These are phyloP conservation scores for Philaethria dido DNA, from an alignment of 2,888 invertebrate species.

Conservation along the genomic window DNA sequence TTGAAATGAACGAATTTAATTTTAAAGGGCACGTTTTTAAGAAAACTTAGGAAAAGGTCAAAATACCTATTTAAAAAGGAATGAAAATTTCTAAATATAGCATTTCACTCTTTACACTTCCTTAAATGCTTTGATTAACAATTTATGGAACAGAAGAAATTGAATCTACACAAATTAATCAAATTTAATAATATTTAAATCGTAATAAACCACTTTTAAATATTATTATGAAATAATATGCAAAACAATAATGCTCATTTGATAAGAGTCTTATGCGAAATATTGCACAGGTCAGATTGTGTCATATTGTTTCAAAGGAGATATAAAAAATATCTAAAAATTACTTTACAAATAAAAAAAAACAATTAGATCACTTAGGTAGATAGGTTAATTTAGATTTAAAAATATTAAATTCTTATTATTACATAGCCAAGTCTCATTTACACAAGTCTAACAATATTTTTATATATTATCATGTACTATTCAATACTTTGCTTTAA, in stretches of 20 bases:
- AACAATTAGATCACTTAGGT: not conserved
- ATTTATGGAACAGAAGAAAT: not conserved
- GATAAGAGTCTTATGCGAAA: not conserved
- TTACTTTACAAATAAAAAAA: not conserved
- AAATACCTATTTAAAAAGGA: too few relatives aligned
- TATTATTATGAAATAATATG: not conserved
- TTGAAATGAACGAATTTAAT: too few relatives aligned
- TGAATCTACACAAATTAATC: not conserved
- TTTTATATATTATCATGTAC: not conserved
- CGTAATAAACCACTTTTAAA: not conserved
- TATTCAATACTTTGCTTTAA: constrained; percentile 8
- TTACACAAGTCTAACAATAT: not conserved
- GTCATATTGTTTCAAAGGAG: not conserved
- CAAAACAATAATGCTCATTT: not conserved
- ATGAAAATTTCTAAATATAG: too few relatives aligned
- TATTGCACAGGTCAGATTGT: not conserved
- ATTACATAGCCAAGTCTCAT: not conserved
- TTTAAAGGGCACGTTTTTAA: too few relatives aligned
- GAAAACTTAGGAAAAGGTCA: too few relatives aligned
- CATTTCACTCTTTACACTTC: too few relatives aligned
- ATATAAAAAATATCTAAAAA: not conserved
- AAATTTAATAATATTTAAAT: not conserved
- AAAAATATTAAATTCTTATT: not conserved
- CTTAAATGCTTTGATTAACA: too few relatives aligned
- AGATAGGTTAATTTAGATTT: not conserved